Evolutionary conservation across 2,797 vertebrate genomes (phyloP), one percentile per base, ranked within the genome.

Genomic region (Tenualosa thibaudeaui): DNA sequence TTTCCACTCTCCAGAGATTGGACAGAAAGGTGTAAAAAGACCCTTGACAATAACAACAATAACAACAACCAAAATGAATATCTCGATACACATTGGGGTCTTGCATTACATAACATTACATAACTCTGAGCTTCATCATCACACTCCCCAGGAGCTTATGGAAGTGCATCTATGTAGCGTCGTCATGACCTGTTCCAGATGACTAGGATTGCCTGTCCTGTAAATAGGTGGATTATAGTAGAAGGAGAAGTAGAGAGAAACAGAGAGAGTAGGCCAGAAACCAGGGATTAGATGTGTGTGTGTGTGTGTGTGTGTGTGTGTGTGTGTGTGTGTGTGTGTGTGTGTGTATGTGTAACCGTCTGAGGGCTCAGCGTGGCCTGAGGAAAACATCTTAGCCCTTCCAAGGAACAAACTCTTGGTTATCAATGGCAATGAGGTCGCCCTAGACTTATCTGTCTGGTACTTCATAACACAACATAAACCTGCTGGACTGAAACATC

Each of bases 211-310:
- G 83, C 82, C 56, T n/a, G 40, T 31, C 31, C 91, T 95, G 92
- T 92, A 92, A 93, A 94, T 94, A 95, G 90, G 81, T 82, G 90
- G 84, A 92, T 93, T 93, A 93, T 78, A 50, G 87, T 40, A 84
- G 46, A 88, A 85, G 87, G 87, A 87, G 81, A 22, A 22, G 53
- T 19, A 75, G 58, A 5, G 68, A 65, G 83, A 88, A 82, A 86
- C 84, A 46, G 86, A 86, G 81, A 85, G 86, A 86, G 86, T 87
- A 87, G 81, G 84, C 90, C 88, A 90, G 90, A 91, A 86, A 89
- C 81, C 75, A 68, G 31, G 87, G 93, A 94, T 95, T 94, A 94
- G 81, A 15, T 71, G 56, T 86, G 85, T 91, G 86, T 92, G 90
- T 87, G 88, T 89, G 83, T 81, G 37, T 10, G 51, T 51, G 24